Base-by-base conservation (phyloP, 2,888 invertebrate species). In the Agonopterix arenella region DNA sequence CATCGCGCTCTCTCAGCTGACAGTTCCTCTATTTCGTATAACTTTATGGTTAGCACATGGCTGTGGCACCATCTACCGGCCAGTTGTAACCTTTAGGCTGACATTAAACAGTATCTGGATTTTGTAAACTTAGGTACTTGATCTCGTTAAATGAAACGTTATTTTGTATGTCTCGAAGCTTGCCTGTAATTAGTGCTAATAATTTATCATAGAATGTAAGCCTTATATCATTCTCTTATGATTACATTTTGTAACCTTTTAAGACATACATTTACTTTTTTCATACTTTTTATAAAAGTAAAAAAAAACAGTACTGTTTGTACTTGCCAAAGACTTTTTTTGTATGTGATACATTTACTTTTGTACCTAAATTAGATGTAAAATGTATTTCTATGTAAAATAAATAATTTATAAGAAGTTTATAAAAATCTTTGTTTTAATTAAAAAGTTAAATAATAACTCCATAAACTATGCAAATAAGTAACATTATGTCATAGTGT, bases 241-340 rank as follows among this genome's bases (percentile, higher is more conserved):
- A 18, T 41, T 47, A 52, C 50, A 52, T 54, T 51, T 41, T 51
- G 50, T 50, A 49, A 59, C 61, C 58, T 58, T 60, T 57, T 47
- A 13, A 28, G 4, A 13, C 47, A 43, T 57, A 55, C 52, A 49
- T 58, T 28, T 28, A 28, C 52, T 59, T 53, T 67, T 73, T 69
- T 63, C 64, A 57, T 63, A 66, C 50, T 57, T 64, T 70, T 62
- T 63, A 64, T 62, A 66, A 68, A 68, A 66, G 58, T 69, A 64
- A 62, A 60, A 57, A 60, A 58, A 58, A 52, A 59, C 64, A 62
- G 74, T 82, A 78, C 74, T 44, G 68, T 73, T 68, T 67, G 80
- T 85, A 80, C 80, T 86, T 72, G 85, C 88, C 88, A 89, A 88
- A 89, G 88, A 88, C 77, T 80, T 83, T 80, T 80, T 84, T 84